These are phyloP conservation scores for Melinaea menophilus DNA, from an alignment of 2,888 invertebrate genomes.

Conservation along the genomic window DNA sequence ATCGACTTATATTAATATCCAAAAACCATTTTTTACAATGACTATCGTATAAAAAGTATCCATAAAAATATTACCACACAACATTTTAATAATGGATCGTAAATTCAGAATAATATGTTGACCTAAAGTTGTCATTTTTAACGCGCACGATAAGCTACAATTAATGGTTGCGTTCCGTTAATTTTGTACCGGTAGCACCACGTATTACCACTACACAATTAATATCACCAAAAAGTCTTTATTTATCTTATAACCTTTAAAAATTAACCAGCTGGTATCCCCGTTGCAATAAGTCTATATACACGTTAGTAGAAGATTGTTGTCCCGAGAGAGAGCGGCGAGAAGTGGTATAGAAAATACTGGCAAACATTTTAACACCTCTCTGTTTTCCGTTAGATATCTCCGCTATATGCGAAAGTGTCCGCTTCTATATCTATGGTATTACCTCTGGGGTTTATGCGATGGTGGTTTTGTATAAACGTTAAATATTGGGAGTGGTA, in stretches of 20 bases:
- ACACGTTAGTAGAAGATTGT: slow-evolving; percentile 49
- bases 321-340: slow-evolving; percentile 45
- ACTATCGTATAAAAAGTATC: slow-evolving; percentile 1
- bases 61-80: slow-evolving; percentile 11
- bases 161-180: slow-evolving; percentile 22
- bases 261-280: slow-evolving; percentile 43
- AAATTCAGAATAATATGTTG: slow-evolving; percentile 18
- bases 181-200: slow-evolving; percentile 19
- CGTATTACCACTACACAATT: slow-evolving; percentile 28
- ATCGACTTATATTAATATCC: slow-evolving; percentile 5
- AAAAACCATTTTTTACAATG: slow-evolving; percentile 7
- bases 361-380: slow-evolving; percentile 39
- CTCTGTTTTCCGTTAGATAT: slow-evolving; percentile 38
- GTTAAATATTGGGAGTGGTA: slow-evolving; percentile 19
- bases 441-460: slow-evolving; percentile 33
- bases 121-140: slow-evolving; percentile 25
- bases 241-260: slow-evolving; percentile 44
- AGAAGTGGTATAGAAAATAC: slow-evolving; percentile 48
- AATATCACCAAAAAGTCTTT: slow-evolving; percentile 42
- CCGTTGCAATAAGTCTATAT: slow-evolving; percentile 54
- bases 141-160: slow-evolving; percentile 22
- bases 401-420: slow-evolving; percentile 35
- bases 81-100: slow-evolving; percentile 13
- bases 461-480: slow-evolving; percentile 25
- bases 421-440: slow-evolving; percentile 36